Evolutionary conservation across 2,113 vertebrate genomes (phyloP).

Genomic region (Mus spicilegus): DNA sequence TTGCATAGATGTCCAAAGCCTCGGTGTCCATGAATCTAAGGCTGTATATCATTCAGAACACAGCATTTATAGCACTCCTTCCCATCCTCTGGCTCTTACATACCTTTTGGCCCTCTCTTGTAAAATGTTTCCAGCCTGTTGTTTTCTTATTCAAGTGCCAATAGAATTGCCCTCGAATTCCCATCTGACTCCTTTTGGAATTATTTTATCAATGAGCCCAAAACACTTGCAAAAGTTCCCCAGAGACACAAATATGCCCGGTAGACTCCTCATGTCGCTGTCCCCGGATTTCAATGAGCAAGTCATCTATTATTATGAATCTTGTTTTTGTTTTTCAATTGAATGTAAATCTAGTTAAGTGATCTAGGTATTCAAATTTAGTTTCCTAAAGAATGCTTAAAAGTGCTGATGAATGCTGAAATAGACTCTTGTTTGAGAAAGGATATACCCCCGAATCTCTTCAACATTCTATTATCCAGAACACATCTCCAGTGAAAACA

Average conservation of each 20-base stretch:
- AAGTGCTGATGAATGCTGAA: neutral
- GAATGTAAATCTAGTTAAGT: conserved; percentile 1
- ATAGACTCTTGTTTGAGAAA: neutral
- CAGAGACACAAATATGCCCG: neutral
- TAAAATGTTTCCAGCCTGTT: neutral
- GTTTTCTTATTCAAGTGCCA: neutral
- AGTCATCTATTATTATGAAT: neutral
- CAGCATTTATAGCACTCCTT: too few species aligned
- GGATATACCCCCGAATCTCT: neutral
- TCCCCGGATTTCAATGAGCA: neutral
- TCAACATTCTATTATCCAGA: neutral
- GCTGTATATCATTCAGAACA: neutral
- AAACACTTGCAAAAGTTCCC: neutral
- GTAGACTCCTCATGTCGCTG: neutral
- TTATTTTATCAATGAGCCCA: neutral
- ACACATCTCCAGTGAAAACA: neutral
- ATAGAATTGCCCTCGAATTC: neutral
- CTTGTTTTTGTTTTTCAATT: neutral
- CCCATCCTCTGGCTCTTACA: neutral
- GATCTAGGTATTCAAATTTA: neutral
- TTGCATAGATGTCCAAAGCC: neutral
- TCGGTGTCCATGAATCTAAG: neutral
- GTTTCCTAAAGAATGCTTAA: neutral
- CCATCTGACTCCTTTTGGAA: neutral
- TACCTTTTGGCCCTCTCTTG: neutral